These are phyloP conservation scores for Steinernema hermaphroditum DNA, from an alignment of 2,888 invertebrate species.

Conservation along the genomic window DNA sequence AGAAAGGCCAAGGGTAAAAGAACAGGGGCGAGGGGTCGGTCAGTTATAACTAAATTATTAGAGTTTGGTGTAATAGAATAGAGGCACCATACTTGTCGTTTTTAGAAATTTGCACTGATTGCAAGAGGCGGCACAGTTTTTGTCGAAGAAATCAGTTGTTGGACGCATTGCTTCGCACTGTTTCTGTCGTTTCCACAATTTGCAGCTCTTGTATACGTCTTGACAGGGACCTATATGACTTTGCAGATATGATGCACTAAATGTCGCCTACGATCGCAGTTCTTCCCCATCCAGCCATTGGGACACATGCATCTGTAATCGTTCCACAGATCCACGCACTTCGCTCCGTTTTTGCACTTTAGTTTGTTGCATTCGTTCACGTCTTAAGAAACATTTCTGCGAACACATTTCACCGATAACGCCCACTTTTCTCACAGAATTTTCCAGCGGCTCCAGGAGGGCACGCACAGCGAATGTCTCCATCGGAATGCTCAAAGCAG, in stretches of 20 bases:
- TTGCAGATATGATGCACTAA: background rate
- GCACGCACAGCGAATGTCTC: slow-evolving; percentile 48
- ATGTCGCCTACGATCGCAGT: slow-evolving; percentile 45
- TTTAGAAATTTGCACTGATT: slow-evolving; percentile 40
- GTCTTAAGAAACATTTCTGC: slow-evolving; percentile 37
- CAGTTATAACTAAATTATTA: slow-evolving; percentile 37
- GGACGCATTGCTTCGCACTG: slow-evolving; percentile 48
- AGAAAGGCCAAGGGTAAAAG: slow-evolving; percentile 49
- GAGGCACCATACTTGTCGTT: slow-evolving; percentile 34
- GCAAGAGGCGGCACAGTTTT: slow-evolving; percentile 52
- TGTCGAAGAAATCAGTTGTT: slow-evolving; percentile 49
- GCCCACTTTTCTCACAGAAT: slow-evolving; percentile 1
- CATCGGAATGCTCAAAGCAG: slow-evolving; percentile 42
- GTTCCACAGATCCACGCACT: slow-evolving; percentile 48
- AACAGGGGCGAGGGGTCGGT: slow-evolving; percentile 48
- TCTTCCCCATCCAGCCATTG: slow-evolving; percentile 51
- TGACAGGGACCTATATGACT: slow-evolving; percentile 47
- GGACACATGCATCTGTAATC: slow-evolving; percentile 48
- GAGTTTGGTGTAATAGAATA: background rate
- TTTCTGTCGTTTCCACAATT: slow-evolving; percentile 52
- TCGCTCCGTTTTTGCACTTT: slow-evolving; percentile 45
- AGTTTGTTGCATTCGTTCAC: slow-evolving; percentile 50
- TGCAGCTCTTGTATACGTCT: slow-evolving; percentile 50
- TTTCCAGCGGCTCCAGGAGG: slow-evolving; percentile 44
- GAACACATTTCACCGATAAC: slow-evolving; percentile 2